Percentiles rank a stretch among this genome's conserved stretches.
phyloP scores from a whole-genome alignment of 2,888 invertebrate genomes.

The Eremobia ochroleuca region DNA sequence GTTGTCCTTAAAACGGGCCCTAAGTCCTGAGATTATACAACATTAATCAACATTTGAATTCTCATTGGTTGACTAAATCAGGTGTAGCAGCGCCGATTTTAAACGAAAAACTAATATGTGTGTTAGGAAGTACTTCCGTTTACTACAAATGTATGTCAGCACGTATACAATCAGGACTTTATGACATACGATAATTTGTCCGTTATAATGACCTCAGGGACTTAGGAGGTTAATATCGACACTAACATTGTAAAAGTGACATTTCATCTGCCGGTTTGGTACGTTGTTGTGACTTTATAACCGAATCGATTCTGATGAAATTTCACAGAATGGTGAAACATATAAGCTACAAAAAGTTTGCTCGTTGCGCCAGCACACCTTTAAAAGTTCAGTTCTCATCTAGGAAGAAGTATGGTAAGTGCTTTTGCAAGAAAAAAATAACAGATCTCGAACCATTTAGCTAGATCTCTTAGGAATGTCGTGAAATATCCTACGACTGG shows the following conservation, averaged over 20 bases:
- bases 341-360: conserved; percentile 7
- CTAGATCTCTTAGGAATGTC: background rate
- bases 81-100: too few species aligned
- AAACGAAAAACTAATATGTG: too few species aligned
- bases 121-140: too few species aligned
- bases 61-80: too few species aligned
- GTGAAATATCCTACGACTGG: background rate
- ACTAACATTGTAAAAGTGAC: background rate
- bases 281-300: background rate
- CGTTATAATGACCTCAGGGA: too few species aligned
- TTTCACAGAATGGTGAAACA: conserved; percentile 9
- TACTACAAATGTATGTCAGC: too few species aligned
- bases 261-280: background rate
- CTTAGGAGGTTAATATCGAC: too few species aligned
- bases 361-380: conserved; percentile 1
- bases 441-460: background rate
- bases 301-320: background rate
- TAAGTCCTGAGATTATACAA: too few species aligned
- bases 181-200: too few species aligned
- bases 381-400: conserved; percentile 9
- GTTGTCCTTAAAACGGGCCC: too few species aligned
- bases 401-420: conserved; percentile 17
- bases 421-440: background rate
- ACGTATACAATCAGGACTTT: too few species aligned
- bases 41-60: too few species aligned